Conservation (phyloP, 2,888 invertebrate genomes). For the Boloria euphrosyne region DNA sequence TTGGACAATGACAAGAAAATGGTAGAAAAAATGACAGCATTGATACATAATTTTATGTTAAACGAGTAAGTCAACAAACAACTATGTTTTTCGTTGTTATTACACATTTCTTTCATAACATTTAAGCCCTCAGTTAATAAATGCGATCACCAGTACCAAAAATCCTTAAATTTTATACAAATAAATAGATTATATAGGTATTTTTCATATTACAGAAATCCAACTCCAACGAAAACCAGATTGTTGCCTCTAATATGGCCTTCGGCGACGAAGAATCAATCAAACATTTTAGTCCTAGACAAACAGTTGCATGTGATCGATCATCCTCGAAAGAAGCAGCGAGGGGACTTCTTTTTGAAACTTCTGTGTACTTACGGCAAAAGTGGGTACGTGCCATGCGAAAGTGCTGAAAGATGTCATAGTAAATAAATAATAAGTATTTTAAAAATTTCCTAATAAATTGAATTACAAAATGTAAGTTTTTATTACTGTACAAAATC, state of each 20-base stretch:
- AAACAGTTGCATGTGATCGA: conserved; percentile 46
- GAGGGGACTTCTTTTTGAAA: conserved; percentile 52
- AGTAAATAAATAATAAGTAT: too few species aligned
- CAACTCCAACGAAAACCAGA: conserved; percentile 55
- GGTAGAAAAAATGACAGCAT: conserved; percentile 61
- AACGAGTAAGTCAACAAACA: conserved; percentile 52
- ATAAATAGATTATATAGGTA: neutral
- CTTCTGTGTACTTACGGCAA: conserved; percentile 65
- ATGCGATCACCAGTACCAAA: neutral
- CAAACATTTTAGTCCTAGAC: conserved; percentile 55
- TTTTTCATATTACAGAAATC: conserved; percentile 56
- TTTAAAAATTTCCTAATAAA: too few species aligned
- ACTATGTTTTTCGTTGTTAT: neutral
- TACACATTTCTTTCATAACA: neutral
- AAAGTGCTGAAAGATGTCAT: conserved; percentile 50
- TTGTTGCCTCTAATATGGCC: conserved; percentile 61
- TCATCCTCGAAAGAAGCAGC: conserved; percentile 43
- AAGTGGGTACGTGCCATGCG: conserved; percentile 67
- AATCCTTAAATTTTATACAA: neutral
- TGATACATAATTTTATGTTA: conserved; percentile 72
- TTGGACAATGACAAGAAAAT: conserved; percentile 53
- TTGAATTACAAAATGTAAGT: too few species aligned
- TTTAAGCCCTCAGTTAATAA: neutral
- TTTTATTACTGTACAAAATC: too few species aligned
- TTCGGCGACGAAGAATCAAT: conserved; percentile 48